phyloP scores from a whole-genome alignment of 92 coral and sea anemone genomes.

The Umimayanthus kanabou region DNA sequence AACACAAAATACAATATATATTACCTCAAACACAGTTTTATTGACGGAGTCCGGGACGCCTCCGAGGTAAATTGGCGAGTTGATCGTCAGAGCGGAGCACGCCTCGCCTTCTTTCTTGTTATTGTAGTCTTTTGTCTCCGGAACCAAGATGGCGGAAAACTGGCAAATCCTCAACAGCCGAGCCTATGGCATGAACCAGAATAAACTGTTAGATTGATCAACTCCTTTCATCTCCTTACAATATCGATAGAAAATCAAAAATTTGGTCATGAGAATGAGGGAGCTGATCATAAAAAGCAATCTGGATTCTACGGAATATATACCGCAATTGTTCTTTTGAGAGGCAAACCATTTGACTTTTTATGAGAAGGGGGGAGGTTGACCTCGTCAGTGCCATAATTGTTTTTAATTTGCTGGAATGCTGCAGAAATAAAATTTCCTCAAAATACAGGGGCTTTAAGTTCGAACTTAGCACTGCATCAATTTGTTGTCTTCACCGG shows the following conservation, averaged over 20 bases:
- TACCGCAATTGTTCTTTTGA: too few species aligned
- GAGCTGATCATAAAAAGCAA: not conserved
- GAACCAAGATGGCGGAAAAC: slow-evolving; percentile 86
- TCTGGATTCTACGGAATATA: too few species aligned
- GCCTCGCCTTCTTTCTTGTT: slow-evolving; percentile 40
- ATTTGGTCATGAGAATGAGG: not conserved
- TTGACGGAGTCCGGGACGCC: slow-evolving; percentile 77
- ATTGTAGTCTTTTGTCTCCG: slow-evolving; percentile 76
- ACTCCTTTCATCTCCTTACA: not conserved
- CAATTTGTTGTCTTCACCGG: too few species aligned
- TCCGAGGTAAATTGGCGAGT: slow-evolving; percentile 79
- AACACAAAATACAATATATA: not conserved
- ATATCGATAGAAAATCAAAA: not conserved
- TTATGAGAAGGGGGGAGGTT: too few species aligned
- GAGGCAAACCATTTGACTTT: too few species aligned
- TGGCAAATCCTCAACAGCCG: slow-evolving; percentile 73
- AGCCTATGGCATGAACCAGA: slow-evolving; percentile 53
- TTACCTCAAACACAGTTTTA: slow-evolving; percentile 79
- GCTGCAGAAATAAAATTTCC: too few species aligned
- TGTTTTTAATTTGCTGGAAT: too few species aligned
- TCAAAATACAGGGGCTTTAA: too few species aligned
- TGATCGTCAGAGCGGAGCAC: slow-evolving; percentile 50
- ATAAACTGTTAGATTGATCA: not conserved
- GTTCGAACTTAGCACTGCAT: too few species aligned
- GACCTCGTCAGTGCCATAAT: too few species aligned